phyloP scores from a whole-genome alignment of 1,140 invertebrate species.

The Parapsyche elsis region DNA sequence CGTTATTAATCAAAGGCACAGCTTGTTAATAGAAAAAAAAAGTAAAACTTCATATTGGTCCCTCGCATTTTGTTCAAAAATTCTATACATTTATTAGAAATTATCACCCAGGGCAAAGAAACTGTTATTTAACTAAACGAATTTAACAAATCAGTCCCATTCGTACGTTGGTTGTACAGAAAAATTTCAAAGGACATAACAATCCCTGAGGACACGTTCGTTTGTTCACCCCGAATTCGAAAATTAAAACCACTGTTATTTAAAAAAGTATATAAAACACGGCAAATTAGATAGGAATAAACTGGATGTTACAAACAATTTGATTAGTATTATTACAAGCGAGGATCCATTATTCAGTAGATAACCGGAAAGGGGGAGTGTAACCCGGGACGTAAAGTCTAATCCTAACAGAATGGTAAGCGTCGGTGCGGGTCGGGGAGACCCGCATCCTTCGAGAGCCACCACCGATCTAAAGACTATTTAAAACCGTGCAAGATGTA shows the following conservation, averaged over 20 bases:
- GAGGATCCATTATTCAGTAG: slow-evolving; percentile 47
- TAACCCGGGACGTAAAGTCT: neutral
- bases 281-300: neutral
- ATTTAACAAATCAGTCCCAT: too few species aligned
- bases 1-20: slow-evolving; percentile 22
- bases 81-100: slow-evolving; percentile 1
- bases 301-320: slow-evolving; percentile 55
- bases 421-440: neutral
- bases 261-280: neutral
- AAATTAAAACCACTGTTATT: neutral
- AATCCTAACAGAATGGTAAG: slow-evolving; percentile 13
- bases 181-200: neutral
- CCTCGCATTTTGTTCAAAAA: slow-evolving; percentile 51
- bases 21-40: slow-evolving; percentile 19
- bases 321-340: slow-evolving; percentile 69
- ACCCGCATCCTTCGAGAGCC: neutral
- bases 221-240: neutral
- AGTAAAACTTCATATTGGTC: slow-evolving; percentile 52
- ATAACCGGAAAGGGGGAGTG: neutral
- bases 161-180: neutral
- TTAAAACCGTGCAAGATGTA: neutral
- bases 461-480: slow-evolving; percentile 10
- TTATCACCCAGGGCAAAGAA: neutral
- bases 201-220: neutral
- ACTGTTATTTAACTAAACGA: neutral